These are phyloP conservation scores for Botia kubotai DNA, from an alignment of 2,797 vertebrate genomes.

Conservation along the genomic window DNA sequence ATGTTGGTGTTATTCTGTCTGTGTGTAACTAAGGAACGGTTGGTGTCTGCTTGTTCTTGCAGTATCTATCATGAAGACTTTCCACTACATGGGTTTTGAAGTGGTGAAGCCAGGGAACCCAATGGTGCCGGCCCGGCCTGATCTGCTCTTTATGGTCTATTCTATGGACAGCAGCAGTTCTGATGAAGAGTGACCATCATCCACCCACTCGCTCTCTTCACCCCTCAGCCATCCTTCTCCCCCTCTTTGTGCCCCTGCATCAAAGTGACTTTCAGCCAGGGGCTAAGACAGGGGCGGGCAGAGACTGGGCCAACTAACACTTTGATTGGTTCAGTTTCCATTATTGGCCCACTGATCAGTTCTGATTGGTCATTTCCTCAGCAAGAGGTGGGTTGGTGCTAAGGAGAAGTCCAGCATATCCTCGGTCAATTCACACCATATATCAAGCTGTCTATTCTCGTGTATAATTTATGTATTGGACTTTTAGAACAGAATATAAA, in stretches of 20 bases:
- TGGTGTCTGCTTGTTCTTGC: conserved; percentile 1
- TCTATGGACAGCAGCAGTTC: conserved; percentile 89
- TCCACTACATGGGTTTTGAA: conserved; percentile 95
- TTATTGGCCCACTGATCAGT: conserved; percentile 22
- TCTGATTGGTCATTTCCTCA: conserved; percentile 39
- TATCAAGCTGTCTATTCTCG: conserved; percentile 47
- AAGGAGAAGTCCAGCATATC: conserved; percentile 63
- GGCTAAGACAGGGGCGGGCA: conserved; percentile 20
- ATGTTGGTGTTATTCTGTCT: not conserved
- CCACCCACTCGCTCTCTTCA: conserved; percentile 33
- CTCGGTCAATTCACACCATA: conserved; percentile 54
- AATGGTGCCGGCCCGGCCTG: conserved; percentile 85
- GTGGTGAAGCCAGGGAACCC: conserved; percentile 91
- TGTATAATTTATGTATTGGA: conserved; percentile 44
- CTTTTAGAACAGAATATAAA: conserved; percentile 42
- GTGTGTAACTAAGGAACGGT: not conserved
- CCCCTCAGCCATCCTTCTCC: conserved; percentile 41
- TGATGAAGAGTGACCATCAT: conserved; percentile 73
- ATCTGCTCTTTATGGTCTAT: conserved; percentile 94
- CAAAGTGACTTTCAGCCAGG: conserved; percentile 36
- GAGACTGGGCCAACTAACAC: conserved; percentile 49
- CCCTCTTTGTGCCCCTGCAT: conserved; percentile 24
- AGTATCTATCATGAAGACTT: conserved; percentile 91
- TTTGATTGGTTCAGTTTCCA: conserved; percentile 27
- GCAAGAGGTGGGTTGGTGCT: conserved; percentile 52